Base-by-base conservation (phyloP, 1,140 invertebrate species). In the Trichomalopsis sarcophagae region DNA sequence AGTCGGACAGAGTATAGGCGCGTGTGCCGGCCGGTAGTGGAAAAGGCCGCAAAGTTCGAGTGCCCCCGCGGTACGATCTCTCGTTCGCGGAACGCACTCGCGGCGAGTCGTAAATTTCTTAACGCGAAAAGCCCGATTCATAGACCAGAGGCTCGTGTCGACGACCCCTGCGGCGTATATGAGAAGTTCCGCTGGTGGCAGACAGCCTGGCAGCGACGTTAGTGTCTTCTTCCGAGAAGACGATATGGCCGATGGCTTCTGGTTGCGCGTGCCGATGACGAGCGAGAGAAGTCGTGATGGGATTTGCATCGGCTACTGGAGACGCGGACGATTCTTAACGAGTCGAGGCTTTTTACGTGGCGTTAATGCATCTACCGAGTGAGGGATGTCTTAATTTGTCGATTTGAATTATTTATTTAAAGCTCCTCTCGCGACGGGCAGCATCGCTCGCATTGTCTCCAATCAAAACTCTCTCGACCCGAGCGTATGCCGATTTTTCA, bases 161-260 rank as follows among this genome's bases (percentile, higher is more conserved):
- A 73, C 74, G 77, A 82, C 66, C 40, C 71, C 44, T 27, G 27
- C 13, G 2, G 36, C 11, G 50, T 47, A 66, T 80, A 7, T 88
- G 30, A 73, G n/a, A 71, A 73, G 14, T 44, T 23, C 73, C 71
- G 87, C 85, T 84, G 82, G 88, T 86, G 89, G 89, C 89, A 91
- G 91, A 91, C 91, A 91, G 91, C 89, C 88, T 91, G 91, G 91
- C 90, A 91, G 89, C 90, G n/a, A 33, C 62, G 78, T 23, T 21
- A n/a, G 87, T 85, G 87, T 88, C 88, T 88, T 88, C 84, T 91
- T 90, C 90, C 88, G 74, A 81, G 89, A 89, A 90, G 86, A 40
- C 68, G 78, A 6, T 36, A 36, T 36, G 33, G 33, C 0, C 33
- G 33, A 78, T 75, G n/a, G n/a, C 4, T 66, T 40, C 62, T 33